Conservation (phyloP, 2,888 invertebrate species). For the Nymphalis c-album region DNA sequence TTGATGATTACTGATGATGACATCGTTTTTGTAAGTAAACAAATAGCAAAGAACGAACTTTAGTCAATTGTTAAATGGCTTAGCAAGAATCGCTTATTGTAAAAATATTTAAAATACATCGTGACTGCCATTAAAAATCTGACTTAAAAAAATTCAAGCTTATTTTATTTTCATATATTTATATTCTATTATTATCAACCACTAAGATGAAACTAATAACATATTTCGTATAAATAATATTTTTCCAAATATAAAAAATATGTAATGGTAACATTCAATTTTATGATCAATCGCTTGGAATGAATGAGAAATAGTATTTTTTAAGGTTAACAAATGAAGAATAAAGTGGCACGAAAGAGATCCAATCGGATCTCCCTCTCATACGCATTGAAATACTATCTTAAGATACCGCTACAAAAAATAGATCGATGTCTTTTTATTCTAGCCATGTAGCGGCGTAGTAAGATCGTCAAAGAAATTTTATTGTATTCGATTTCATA, state of each 20-base stretch:
- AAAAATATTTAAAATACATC: too few relatives aligned
- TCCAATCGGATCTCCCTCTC: constrained; percentile 34
- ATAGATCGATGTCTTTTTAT: constrained; percentile 34
- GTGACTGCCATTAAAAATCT: too few relatives aligned
- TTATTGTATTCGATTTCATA: constrained; percentile 18
- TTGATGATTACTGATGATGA: too few relatives aligned
- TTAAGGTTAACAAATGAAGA: constrained; percentile 18
- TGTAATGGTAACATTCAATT: constrained; percentile 15
- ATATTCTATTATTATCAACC: too few relatives aligned
- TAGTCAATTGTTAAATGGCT: too few relatives aligned
- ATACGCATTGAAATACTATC: constrained; percentile 17
- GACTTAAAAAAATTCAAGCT: too few relatives aligned
- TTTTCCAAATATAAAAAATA: neutral
- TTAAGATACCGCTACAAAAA: constrained; percentile 31
- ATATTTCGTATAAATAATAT: too few relatives aligned
- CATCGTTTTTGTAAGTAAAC: too few relatives aligned
- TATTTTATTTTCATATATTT: too few relatives aligned
- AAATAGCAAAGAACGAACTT: too few relatives aligned
- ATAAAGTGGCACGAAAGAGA: constrained; percentile 23
- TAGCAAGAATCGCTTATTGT: too few relatives aligned
- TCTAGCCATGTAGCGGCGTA: constrained; percentile 25
- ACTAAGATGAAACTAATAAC: too few relatives aligned
- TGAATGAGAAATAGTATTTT: constrained; percentile 32
- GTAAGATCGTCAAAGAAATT: constrained; percentile 9
- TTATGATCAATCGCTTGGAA: constrained; percentile 15